A percentile compares a stretch with the other conserved stretches of the same genome.
phyloP scores from a whole-genome alignment of 2,888 invertebrate genomes.

The Clistopyga incitator region DNA sequence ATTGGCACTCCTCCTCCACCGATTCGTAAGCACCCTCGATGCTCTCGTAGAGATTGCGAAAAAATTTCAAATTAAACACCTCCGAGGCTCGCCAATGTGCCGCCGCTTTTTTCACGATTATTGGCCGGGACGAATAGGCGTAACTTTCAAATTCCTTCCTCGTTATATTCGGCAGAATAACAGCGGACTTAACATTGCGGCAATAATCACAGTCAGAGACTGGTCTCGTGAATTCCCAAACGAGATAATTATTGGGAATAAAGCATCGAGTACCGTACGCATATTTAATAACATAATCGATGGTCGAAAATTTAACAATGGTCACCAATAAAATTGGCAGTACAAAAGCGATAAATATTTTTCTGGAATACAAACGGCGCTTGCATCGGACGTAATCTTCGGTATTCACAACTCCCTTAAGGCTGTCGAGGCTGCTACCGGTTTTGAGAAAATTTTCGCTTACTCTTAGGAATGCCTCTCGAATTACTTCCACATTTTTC shows the following conservation, averaged over 20 bases:
- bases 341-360: slow-evolving; percentile 63
- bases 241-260: slow-evolving; percentile 92
- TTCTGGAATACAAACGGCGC: slow-evolving; percentile 64
- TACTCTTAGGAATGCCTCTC: slow-evolving; percentile 73
- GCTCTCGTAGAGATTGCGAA: slow-evolving; percentile 89
- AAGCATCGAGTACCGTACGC: slow-evolving; percentile 88
- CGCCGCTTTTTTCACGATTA: slow-evolving; percentile 91
- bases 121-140: slow-evolving; percentile 92
- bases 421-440: slow-evolving; percentile 74
- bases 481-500: slow-evolving; percentile 71
- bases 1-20: slow-evolving; percentile 93
- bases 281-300: slow-evolving; percentile 75
- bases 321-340: slow-evolving; percentile 74
- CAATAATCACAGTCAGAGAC: slow-evolving; percentile 93
- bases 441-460: slow-evolving; percentile 73
- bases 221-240: slow-evolving; percentile 95
- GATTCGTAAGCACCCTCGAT: slow-evolving; percentile 90
- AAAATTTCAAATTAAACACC: slow-evolving; percentile 88
- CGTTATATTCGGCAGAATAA: slow-evolving; percentile 89
- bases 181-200: slow-evolving; percentile 88
- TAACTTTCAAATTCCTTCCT: slow-evolving; percentile 89
- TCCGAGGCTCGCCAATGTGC: slow-evolving; percentile 91
- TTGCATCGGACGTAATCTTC: slow-evolving; percentile 41
- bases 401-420: slow-evolving; percentile 69
- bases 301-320: slow-evolving; percentile 71